These are phyloP conservation scores for Leptopilina clavipes DNA, from an alignment of 1,140 invertebrate genomes.

Conservation along the genomic window DNA sequence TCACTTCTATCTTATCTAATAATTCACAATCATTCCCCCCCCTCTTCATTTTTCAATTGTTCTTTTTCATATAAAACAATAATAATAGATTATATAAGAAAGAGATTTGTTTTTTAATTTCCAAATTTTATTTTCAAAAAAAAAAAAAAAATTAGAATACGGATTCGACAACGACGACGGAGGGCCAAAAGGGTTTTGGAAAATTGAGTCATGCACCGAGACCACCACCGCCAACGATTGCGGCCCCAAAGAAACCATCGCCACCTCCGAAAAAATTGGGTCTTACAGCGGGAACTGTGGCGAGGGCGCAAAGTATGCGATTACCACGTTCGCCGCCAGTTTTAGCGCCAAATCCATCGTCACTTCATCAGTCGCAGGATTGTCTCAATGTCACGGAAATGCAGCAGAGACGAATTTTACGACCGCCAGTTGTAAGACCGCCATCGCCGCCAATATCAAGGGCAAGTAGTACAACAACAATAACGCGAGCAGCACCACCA, in stretches of 20 bases:
- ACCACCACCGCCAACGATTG: conserved; percentile 65
- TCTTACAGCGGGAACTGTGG: conserved; percentile 66
- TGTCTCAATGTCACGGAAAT: conserved; percentile 66
- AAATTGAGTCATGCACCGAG: conserved; percentile 76
- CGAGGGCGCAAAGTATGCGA: conserved; percentile 76
- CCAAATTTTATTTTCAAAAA: no score
- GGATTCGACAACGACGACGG: conserved; percentile 53
- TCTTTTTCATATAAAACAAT: not conserved
- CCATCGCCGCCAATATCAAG: conserved; percentile 68
- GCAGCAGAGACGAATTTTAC: conserved; percentile 63
- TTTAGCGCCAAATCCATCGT: conserved; percentile 64
- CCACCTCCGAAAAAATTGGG: conserved; percentile 74
- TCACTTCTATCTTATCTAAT: not conserved
- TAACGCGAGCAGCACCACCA: conserved; percentile 61
- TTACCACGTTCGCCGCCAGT: conserved; percentile 74
- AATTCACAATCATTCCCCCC: not conserved
- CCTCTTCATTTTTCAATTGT: not conserved
- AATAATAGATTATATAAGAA: no score
- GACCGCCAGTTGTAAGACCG: conserved; percentile 68
- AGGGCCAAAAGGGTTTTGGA: conserved; percentile 68
- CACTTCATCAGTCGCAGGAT: conserved; percentile 76
- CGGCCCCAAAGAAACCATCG: conserved; percentile 70
- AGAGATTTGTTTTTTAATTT: no score
- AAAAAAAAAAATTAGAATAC: conserved; percentile 49
- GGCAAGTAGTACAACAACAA: conserved; percentile 18